A percentile compares a stretch with the other conserved stretches of the same genome.
Conservation (phyloP, 2,888 invertebrate species). For the Capitulum mitella region DNA sequence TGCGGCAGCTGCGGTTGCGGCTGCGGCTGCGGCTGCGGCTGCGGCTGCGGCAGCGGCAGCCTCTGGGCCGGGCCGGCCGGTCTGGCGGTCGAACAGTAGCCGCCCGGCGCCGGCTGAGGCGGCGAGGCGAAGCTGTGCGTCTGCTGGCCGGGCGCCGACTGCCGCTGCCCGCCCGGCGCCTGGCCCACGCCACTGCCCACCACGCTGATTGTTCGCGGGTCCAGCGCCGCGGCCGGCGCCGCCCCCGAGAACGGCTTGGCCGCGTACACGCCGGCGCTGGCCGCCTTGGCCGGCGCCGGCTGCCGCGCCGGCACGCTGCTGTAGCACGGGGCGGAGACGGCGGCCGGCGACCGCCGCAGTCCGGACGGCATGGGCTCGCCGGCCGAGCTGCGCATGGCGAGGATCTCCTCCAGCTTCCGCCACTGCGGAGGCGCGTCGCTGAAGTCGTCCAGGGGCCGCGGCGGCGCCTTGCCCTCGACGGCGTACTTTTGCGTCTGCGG, state of each 20-base stretch:
- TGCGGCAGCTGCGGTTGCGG: not conserved
- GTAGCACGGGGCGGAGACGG: not conserved
- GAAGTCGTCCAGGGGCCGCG: not conserved
- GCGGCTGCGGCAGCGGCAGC: not conserved
- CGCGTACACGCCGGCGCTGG: not conserved
- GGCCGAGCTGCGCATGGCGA: slow-evolving; percentile 8
- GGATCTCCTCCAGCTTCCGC: not conserved
- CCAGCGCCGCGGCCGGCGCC: not conserved
- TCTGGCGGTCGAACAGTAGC: not conserved
- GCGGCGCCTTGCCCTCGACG: not conserved
- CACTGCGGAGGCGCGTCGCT: slow-evolving; percentile 5
- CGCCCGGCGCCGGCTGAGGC: not conserved
- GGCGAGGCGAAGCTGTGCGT: not conserved
- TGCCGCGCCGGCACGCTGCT: not conserved
- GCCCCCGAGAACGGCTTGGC: not conserved
- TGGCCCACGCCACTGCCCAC: not conserved
- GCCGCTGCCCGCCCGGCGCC: not conserved
- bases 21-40: not conserved
- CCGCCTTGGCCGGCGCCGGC: not conserved
- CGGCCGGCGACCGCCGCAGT: not conserved
- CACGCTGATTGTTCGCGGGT: not conserved
- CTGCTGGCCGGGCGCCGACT: not conserved
- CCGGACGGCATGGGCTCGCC: not conserved
- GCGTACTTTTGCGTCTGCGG: not conserved
- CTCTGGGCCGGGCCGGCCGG: not conserved